These are phyloP conservation scores for Schizopygopsis pylzovi DNA, from an alignment of 2,797 vertebrate genomes.

Conservation along the genomic window DNA sequence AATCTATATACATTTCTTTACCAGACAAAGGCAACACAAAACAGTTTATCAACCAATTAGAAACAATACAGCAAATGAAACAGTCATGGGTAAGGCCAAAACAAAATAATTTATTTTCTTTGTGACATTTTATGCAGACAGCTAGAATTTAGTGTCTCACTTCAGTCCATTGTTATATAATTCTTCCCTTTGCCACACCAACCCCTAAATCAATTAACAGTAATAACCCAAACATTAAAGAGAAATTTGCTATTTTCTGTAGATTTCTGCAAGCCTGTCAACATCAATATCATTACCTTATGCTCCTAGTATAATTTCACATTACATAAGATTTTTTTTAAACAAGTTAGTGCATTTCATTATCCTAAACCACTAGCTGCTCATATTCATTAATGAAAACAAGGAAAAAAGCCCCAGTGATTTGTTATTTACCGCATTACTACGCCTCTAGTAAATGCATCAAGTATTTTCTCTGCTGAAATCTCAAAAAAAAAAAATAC, in stretches of 20 bases:
- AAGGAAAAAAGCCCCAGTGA: conserved; percentile 76
- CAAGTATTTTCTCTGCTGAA: conserved; percentile 78
- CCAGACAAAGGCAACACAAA: neutral
- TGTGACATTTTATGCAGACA: conserved; percentile 83
- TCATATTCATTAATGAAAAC: conserved; percentile 77
- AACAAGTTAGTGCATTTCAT: conserved; percentile 84
- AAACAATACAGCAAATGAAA: conserved; percentile 31
- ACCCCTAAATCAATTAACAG: conserved; percentile 74
- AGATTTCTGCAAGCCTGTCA: conserved; percentile 79
- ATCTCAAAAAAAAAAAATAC: conserved; percentile 75
- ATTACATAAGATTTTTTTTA: conserved; percentile 74
- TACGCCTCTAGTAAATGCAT: conserved; percentile 79
- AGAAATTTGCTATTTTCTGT: conserved; percentile 66
- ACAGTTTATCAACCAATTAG: neutral
- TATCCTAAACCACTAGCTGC: conserved; percentile 83
- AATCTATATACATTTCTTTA: neutral
- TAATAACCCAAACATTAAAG: conserved; percentile 74
- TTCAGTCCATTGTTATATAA: conserved; percentile 77
- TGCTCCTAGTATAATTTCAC: conserved; percentile 81
- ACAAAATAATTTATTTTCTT: conserved; percentile 86
- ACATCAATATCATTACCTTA: conserved; percentile 77
- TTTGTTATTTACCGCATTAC: conserved; percentile 80
- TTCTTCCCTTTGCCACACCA: conserved; percentile 76
- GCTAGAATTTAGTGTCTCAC: conserved; percentile 83
- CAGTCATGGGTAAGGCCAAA: conserved; percentile 73